Base-by-base conservation (phyloP, 1,140 invertebrate genomes). In the Aphaenogaster floridana region DNA sequence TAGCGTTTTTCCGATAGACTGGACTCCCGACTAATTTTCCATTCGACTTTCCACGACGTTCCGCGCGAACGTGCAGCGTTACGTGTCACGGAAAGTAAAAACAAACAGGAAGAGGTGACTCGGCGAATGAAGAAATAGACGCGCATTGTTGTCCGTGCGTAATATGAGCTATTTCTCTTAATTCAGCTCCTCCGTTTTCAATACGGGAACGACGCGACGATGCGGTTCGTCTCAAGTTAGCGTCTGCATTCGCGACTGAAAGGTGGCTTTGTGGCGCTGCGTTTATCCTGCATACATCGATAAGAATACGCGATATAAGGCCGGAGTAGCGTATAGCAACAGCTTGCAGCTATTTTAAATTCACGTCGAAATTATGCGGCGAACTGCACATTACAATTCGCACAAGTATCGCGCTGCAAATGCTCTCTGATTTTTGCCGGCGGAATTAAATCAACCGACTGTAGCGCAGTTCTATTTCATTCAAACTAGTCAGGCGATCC, bases 21-120 rank as follows among this genome's bases (percentile, higher is more conserved):
- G n/a, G n/a, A 52, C 42, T n/a, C 8, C 34, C 13, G 17, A 8
- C 28, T 28, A 6, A 52, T 59, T 72, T 72, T 28, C 36, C 39
- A 17, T 59, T 61, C 28, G 28, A 6, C 39, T 83, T 72, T 83
- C 52, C 79, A 28, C 13, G 48, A 80, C 48, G n/a, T 68, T 42
- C 9, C 36, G 39, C 50, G n/a, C 17, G 52, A 81, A 59, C 15
- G 79, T 13, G 50, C 3, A 39, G 45, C 45, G 8, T 80, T 79
- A 52, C 34, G 34, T 28, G 28, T 79, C 48, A 54, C 36, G 36
- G 5, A 63, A 78, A 28, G 15, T 6, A 45, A 21, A 45, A 42
- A 11, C n/a, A 77, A 77, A 39, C 45, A 36, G 57, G 5, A 71
- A 69, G 78, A 42, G 17, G 7, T 42, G 39, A 66, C 59, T 68